Percentiles rank a stretch among this genome's conserved stretches.
Evolutionary conservation across 2,888 invertebrate genomes (phyloP).

Genomic region (Taenaris catops): DNA sequence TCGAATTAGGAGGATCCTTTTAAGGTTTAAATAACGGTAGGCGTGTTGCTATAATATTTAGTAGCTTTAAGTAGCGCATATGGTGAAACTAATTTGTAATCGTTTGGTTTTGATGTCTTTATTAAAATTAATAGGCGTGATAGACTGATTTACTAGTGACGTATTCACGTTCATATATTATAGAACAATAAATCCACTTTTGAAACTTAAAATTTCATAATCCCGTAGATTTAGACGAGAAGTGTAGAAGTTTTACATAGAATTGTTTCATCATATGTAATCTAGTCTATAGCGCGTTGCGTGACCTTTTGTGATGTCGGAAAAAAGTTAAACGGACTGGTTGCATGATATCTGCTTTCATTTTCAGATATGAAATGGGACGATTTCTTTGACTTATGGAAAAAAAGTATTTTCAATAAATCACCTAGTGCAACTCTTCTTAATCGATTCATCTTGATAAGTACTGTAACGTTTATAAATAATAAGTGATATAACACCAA

Average conservation of each 20-base stretch:
- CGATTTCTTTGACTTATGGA: conserved; percentile 30
- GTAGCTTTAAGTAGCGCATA: conserved; percentile 16
- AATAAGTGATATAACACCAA: conserved; percentile 6
- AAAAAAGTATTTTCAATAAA: too few species aligned
- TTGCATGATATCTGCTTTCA: conserved; percentile 9
- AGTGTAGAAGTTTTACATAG: background rate
- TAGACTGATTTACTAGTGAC: conserved; percentile 11
- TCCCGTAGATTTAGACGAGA: too few species aligned
- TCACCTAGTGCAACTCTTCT: too few species aligned
- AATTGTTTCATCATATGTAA: conserved; percentile 4
- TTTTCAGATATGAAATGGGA: conserved; percentile 45
- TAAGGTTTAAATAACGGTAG: conserved; percentile 37
- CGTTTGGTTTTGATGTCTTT: conserved; percentile 8
- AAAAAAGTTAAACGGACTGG: background rate
- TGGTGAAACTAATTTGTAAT: conserved; percentile 5
- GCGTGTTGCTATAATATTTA: conserved; percentile 17
- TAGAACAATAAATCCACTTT: too few species aligned
- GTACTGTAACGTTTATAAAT: conserved; percentile 10
- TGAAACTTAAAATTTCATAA: too few species aligned
- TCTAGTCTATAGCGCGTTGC: conserved; percentile 1
- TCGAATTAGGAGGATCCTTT: conserved; percentile 65
- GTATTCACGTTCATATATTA: conserved; percentile 1
- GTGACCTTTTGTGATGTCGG: conserved; percentile 3
- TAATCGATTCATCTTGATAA: background rate
- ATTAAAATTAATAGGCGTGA: conserved; percentile 6